phyloP scores from a whole-genome alignment of 2,113 vertebrate species.

The Peucedramus taeniatus region DNA sequence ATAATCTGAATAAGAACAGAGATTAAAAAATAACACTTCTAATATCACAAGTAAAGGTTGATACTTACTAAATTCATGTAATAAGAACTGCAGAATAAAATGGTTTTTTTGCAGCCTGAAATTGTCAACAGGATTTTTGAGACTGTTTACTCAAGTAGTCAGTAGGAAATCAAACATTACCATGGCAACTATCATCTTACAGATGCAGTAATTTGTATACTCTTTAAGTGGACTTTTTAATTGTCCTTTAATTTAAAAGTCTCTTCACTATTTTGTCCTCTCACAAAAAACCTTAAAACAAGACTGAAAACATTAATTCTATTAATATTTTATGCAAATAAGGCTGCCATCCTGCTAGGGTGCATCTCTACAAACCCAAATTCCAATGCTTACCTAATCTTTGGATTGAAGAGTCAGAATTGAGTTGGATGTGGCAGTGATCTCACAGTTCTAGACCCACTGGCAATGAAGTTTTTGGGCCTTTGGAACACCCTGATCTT shows the following conservation, averaged over 20 bases:
- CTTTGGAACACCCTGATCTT: neutral
- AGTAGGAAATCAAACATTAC: slow-evolving; percentile 57
- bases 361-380: neutral
- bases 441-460: neutral
- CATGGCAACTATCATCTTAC: slow-evolving; percentile 31
- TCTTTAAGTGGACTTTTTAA: neutral
- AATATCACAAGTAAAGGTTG: neutral
- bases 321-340: neutral
- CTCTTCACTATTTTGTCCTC: neutral
- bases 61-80: neutral
- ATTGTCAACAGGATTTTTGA: slow-evolving; percentile 22
- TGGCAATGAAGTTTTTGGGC: neutral
- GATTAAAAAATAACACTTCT: neutral
- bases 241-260: neutral
- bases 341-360: neutral
- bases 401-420: neutral
- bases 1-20: neutral
- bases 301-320: neutral
- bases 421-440: neutral
- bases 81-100: neutral
- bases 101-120: neutral
- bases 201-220: neutral
- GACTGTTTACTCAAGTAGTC: slow-evolving; percentile 52
- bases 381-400: neutral
- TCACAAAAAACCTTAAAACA: neutral